A percentile compares a stretch with the other conserved stretches of the same genome.
Conservation (phyloP, 2,113 vertebrate genomes). For the Rousettus leschenaultii region DNA sequence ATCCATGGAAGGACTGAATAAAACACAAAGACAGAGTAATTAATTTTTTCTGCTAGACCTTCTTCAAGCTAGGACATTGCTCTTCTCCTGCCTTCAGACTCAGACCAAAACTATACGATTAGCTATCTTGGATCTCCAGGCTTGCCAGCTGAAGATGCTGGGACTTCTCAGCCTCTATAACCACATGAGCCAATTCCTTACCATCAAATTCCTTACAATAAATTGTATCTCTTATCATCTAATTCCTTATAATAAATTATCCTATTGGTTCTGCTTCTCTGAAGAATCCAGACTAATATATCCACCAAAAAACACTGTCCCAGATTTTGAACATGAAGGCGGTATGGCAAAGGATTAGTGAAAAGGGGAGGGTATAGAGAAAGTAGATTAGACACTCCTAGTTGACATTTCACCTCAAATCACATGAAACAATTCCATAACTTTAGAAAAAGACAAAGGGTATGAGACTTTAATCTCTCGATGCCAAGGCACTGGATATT, state of each 20-base stretch:
- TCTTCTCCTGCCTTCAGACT: background rate
- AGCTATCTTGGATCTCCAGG: background rate
- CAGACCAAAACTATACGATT: background rate
- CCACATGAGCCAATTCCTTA: background rate
- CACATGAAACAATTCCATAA: background rate
- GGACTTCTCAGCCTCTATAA: background rate
- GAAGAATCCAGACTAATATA: background rate
- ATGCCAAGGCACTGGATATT: background rate
- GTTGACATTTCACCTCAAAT: background rate
- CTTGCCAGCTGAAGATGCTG: background rate
- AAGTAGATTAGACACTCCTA: background rate
- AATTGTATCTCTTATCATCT: background rate
- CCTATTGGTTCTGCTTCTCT: background rate
- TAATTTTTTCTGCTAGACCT: background rate
- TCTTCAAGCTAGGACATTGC: background rate
- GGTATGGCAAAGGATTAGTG: background rate
- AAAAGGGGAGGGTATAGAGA: background rate
- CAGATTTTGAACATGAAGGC: background rate
- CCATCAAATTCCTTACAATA: background rate
- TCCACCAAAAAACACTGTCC: background rate
- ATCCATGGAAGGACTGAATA: background rate
- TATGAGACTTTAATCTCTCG: background rate
- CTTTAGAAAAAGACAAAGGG: background rate
- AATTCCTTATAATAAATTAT: background rate
- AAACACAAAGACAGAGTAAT: background rate